These are phyloP conservation scores for Manis javanica DNA, from an alignment of 2,797 vertebrate genomes.

Conservation along the genomic window DNA sequence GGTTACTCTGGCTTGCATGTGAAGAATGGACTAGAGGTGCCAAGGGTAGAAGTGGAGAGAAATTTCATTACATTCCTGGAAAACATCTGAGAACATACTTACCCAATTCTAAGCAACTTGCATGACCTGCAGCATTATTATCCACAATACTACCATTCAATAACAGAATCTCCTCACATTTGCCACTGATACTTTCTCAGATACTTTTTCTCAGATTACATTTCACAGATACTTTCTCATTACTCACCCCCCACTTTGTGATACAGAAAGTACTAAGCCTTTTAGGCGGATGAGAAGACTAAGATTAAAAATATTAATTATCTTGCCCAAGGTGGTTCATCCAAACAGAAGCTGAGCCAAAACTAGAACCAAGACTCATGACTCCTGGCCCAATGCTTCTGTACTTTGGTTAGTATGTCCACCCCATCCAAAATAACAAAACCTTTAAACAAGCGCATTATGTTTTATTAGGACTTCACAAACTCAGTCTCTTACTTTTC, in stretches of 20 bases:
- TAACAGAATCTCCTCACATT: background rate
- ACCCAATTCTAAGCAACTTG: too few relatives aligned
- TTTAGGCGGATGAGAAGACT: background rate
- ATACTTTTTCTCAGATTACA: background rate
- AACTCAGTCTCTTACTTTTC: background rate
- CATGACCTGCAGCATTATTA: background rate
- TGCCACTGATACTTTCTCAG: background rate
- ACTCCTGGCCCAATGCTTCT: background rate
- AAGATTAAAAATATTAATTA: background rate
- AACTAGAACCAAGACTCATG: background rate
- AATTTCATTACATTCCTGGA: conserved; percentile 22
- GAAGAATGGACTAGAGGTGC: background rate
- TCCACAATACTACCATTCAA: background rate
- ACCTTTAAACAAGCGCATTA: background rate
- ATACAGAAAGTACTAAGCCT: background rate
- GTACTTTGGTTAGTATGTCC: background rate
- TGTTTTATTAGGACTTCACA: background rate
- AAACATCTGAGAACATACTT: background rate
- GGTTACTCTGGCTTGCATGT: background rate
- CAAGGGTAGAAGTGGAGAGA: background rate
- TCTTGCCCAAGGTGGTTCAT: background rate
- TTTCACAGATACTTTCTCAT: conserved; percentile 28
- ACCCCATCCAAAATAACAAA: background rate
- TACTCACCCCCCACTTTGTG: background rate
- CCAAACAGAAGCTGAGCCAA: background rate